phyloP scores from a whole-genome alignment of 2,888 invertebrate species.

The Folsomia candida region DNA sequence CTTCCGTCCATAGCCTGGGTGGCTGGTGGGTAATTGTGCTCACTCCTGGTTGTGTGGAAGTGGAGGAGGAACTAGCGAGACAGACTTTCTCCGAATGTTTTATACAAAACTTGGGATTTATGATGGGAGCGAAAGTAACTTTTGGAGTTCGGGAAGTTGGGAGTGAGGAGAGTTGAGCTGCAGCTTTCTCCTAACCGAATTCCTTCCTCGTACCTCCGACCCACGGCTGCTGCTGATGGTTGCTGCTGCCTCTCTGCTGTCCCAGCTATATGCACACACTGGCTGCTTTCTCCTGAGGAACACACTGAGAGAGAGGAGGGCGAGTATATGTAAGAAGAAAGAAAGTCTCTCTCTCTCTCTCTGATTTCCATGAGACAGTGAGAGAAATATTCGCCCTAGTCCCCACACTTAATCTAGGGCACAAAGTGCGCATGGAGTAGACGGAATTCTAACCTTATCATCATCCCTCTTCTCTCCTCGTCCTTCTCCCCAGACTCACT shows the following conservation, averaged over 20 bases:
- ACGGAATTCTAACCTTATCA: constrained; percentile 44
- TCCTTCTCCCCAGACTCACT: background rate
- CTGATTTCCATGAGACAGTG: constrained; percentile 19
- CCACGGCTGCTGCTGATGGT: background rate
- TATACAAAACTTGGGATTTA: constrained; percentile 44
- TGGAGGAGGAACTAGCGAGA: background rate
- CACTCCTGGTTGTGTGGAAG: background rate
- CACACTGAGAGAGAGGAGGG: background rate
- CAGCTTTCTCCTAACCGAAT: constrained; percentile 23
- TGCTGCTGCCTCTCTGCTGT: background rate
- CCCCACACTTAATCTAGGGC: constrained; percentile 36
- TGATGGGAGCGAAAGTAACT: constrained; percentile 35
- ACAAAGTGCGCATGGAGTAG: constrained; percentile 47
- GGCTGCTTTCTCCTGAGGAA: constrained; percentile 10
- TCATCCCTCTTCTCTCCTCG: constrained; percentile 38
- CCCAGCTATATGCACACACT: background rate
- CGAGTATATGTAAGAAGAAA: background rate
- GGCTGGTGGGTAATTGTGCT: background rate
- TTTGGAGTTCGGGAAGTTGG: constrained; percentile 26
- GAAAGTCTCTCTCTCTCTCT: constrained; percentile 11
- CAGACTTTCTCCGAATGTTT: constrained; percentile 15
- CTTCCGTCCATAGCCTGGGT: constrained; percentile 11
- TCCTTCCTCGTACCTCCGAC: constrained; percentile 18
- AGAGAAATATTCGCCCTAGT: constrained; percentile 12
- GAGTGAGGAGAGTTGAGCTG: constrained; percentile 37